These are phyloP conservation scores for Parazoanthus swiftii DNA, from an alignment of 92 coral and sea anemone genomes.

Conservation along the genomic window DNA sequence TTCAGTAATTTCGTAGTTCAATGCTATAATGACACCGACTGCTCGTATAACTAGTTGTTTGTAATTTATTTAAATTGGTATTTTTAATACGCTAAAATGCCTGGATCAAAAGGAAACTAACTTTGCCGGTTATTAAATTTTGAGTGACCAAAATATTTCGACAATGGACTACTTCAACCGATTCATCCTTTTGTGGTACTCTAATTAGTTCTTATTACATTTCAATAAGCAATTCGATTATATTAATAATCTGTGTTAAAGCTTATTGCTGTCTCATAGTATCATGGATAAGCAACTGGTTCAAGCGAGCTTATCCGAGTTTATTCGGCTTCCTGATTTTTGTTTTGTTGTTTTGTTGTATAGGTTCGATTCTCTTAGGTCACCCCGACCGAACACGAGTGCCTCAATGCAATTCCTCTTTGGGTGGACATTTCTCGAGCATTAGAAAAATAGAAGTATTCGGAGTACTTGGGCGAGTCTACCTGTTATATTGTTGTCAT, in stretches of 20 bases:
- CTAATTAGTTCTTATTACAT: neutral
- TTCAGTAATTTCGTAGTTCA: too few relatives aligned
- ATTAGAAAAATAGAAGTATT: too few relatives aligned
- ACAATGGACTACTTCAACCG: neutral
- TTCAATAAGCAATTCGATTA: neutral
- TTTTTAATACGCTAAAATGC: neutral
- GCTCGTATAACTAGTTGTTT: too few relatives aligned
- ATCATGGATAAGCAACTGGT: neutral
- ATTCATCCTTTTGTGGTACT: neutral
- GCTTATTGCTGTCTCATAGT: neutral
- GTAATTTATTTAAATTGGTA: neutral
- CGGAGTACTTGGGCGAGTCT: neutral
- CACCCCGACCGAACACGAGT: neutral
- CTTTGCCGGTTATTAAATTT: neutral
- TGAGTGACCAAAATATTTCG: neutral
- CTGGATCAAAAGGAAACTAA: neutral
- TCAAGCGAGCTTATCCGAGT: neutral
- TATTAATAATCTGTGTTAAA: neutral
- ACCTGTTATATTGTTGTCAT: neutral
- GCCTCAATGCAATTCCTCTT: neutral
- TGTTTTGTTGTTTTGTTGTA: too few relatives aligned
- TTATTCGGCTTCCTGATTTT: neutral
- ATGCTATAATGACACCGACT: neutral
- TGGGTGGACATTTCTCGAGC: too few relatives aligned
- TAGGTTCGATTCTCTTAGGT: neutral